Base-by-base conservation (phyloP, 1,140 invertebrate genomes). In the Papilio polytes region DNA sequence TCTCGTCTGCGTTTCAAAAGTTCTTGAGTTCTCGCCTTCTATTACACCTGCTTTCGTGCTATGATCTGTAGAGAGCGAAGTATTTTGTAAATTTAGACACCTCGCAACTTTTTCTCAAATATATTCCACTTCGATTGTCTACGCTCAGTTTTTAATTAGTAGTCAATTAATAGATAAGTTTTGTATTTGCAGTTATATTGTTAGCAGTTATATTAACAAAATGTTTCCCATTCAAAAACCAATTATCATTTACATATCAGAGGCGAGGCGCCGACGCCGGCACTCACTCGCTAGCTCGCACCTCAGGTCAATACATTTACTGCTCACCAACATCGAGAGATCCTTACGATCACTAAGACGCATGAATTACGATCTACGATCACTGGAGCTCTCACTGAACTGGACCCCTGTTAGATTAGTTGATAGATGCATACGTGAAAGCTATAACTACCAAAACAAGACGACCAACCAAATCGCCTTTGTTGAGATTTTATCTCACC, bases 241-340 rank as follows among this genome's bases (percentile, higher is more conserved):
- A 94, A 92, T 94, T 93, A 93, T 94, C 92, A 93, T 94, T 93
- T 91, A 93, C 92, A 92, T 94, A 93, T 94, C 90, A 92, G 87
- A 92, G 90, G 91, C 87, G 90, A 89, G 87, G 90, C 85, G 90
- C 89, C 90, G 92, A 94, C 89, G 85, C 83, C 86, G 87, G 86
- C 87, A 82, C 84, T 87, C 83, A 84, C 83, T 84, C 82, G 87
- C 83, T 85, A 87, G 88, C 88, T 90, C 89, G 89, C 86, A 89
- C 89, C 85, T 87, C 90, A 90, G 92, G 91, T 94, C 92, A 94
- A 94, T 91, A 94, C 88, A 93, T 94, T 93, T 94, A 93, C 87
- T 85, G 81, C 83, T 81, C 79, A 81, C 92, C 91, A 92, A 6
- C 85, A 63, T 89, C 87, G 66, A 59, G 63, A 86, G 91, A 86